These are phyloP conservation scores for Alauda arvensis DNA, from an alignment of 2,797 vertebrate species.

Conservation along the genomic window DNA sequence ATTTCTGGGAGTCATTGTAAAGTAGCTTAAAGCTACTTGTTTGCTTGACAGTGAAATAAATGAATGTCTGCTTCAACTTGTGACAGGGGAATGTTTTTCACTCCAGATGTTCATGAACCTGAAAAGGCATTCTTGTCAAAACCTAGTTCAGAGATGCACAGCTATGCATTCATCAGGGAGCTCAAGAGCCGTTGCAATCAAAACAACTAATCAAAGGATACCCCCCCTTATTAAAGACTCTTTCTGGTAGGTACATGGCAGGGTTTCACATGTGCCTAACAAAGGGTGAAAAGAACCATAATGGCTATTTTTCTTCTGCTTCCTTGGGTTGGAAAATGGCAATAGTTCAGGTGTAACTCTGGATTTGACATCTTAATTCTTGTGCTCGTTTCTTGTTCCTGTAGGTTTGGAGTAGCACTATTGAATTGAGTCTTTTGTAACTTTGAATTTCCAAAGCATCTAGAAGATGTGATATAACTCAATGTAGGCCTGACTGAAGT, in stretches of 20 bases:
- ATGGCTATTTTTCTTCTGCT: neutral
- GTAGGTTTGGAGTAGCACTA: neutral
- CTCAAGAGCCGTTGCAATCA: neutral
- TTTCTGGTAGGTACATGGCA: neutral
- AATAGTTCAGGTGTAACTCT: neutral
- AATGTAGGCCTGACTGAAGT: neutral
- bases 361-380: neutral
- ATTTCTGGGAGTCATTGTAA: neutral
- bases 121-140: neutral
- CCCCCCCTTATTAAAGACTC: neutral
- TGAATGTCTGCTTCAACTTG: neutral
- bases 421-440: neutral
- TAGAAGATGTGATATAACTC: neutral
- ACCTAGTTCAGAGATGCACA: neutral
- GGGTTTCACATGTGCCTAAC: neutral
- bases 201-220: neutral
- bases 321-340: neutral
- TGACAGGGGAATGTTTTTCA: neutral
- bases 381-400: neutral
- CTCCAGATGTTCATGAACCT: neutral
- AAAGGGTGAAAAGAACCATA: neutral
- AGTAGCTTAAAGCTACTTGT: slow-evolving; percentile 11
- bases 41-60: slow-evolving; percentile 13
- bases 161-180: neutral
- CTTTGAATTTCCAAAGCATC: neutral